Conservation (phyloP, 2,888 invertebrate species). For the Polyploca ridens region DNA sequence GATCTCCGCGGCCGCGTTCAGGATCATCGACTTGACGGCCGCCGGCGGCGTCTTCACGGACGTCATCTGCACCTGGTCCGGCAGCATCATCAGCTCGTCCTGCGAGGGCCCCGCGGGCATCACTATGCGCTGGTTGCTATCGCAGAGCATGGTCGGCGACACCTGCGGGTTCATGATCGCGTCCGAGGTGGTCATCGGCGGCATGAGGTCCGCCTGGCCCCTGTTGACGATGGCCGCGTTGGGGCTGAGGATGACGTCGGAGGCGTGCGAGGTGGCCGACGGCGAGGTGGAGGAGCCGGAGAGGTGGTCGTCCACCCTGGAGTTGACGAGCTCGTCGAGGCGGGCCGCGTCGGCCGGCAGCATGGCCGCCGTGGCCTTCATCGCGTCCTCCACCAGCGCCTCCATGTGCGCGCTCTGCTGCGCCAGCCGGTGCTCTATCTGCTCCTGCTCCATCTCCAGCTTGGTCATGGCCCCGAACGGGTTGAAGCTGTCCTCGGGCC, state of each 20-base stretch:
- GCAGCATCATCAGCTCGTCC: slow-evolving; percentile 71
- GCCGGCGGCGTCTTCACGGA: slow-evolving; percentile 84
- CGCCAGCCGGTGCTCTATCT: slow-evolving; percentile 68
- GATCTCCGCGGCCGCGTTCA: slow-evolving; percentile 89
- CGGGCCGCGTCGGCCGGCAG: slow-evolving; percentile 76
- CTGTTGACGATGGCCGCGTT: slow-evolving; percentile 62
- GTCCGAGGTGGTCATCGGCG: slow-evolving; percentile 69
- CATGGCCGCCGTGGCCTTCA: slow-evolving; percentile 75
- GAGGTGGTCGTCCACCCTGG: slow-evolving; percentile 70
- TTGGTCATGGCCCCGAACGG: slow-evolving; percentile 72
- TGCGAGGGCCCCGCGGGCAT: slow-evolving; percentile 49
- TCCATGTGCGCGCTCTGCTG: slow-evolving; percentile 78
- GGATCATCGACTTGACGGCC: slow-evolving; percentile 89
- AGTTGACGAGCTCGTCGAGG: slow-evolving; percentile 85
- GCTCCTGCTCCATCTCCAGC: slow-evolving; percentile 65
- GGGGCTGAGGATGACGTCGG: slow-evolving; percentile 68
- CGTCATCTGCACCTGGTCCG: slow-evolving; percentile 65
- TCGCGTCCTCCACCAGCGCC: slow-evolving; percentile 76
- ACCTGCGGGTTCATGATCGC: slow-evolving; percentile 85
- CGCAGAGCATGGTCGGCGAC: slow-evolving; percentile 84
- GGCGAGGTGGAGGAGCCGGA: slow-evolving; percentile 63
- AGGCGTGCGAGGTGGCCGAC: slow-evolving; percentile 62
- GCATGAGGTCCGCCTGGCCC: slow-evolving; percentile 63
- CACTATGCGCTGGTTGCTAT: slow-evolving; percentile 50
- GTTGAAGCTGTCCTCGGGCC: slow-evolving; percentile 58